Base-by-base conservation (phyloP, 2,888 invertebrate species). In the Mimachlamys varia region DNA sequence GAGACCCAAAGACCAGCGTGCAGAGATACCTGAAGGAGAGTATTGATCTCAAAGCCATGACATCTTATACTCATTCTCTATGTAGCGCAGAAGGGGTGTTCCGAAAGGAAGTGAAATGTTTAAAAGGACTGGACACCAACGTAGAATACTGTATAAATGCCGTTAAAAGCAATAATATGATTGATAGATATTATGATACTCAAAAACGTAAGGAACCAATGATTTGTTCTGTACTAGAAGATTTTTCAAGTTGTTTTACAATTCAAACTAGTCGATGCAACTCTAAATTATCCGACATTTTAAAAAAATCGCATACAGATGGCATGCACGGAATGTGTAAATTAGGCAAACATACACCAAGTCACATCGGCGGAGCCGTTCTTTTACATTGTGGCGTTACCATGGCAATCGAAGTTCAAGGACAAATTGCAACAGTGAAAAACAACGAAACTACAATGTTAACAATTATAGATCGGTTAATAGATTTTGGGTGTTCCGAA, bases 31-130 rank as follows among this genome's bases (percentile, higher is more conserved):
- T 76, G 10, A 76, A 76, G 33, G 76, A 76, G 15, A 76, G 76
- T 33, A 76, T 76, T 33, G 76, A 76, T 27, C 27, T 76, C 13
- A 76, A 76, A 76, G 76, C 76, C 76, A 76, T 76, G 76, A 76
- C 33, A 1, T 76, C 76, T 12, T 76, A 76, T 12, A 76, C 76
- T 0, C 76, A 22, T 15, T 33, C 76, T 33, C 76, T 76, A 10
- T 76, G 76, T 33, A 76, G 76, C 76, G 76, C 76, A 1, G 76
- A 76, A 22, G 1, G 12, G 13, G 27, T 15, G 10, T 76, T 76
- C 33, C 76, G 33, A 27, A 33, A 76, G 5, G 33, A 76, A 12
- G 76, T 76, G 33, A 76, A 76, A 7, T 76, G 76, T 33, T 76
- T 76, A 33, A 22, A 76, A 76, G 27, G 33, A 0, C 27, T 76